These are phyloP conservation scores for Amblyjoppa proteus DNA, from an alignment of 2,888 invertebrate genomes.

Conservation along the genomic window DNA sequence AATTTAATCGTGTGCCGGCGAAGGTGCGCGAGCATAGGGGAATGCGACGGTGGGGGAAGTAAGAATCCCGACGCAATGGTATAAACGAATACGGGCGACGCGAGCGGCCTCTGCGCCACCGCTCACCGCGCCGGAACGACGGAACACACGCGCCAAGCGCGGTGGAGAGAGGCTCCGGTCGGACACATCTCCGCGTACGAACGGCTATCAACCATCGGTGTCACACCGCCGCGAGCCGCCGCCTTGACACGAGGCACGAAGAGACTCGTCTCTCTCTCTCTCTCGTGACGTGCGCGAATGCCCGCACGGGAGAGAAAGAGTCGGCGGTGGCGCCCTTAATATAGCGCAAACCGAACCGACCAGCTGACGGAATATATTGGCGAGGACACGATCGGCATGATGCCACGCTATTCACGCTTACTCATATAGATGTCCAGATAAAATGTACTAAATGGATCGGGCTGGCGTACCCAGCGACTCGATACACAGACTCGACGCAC, in stretches of 20 bases:
- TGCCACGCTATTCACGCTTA: not conserved
- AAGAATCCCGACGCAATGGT: not conserved
- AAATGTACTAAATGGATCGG: not conserved
- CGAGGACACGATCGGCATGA: not conserved
- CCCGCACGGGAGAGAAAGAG: conserved; percentile 7
- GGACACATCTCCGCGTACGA: conserved; percentile 16
- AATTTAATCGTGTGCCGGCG: conserved; percentile 53
- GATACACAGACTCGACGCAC: not conserved
- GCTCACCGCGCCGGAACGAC: not conserved
- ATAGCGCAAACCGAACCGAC: not conserved
- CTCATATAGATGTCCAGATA: not conserved
- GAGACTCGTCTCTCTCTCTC: not conserved
- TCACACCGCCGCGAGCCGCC: conserved; percentile 7
- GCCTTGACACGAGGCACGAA: not conserved
- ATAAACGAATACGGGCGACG: conserved; percentile 9
- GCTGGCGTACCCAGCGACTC: not conserved
- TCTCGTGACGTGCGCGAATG: not conserved
- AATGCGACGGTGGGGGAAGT: conserved; percentile 16
- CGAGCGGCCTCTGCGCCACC: conserved; percentile 3
- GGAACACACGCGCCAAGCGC: conserved; percentile 12
- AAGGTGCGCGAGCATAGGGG: conserved; percentile 43
- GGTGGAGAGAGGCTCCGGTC: not conserved
- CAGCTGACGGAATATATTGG: not conserved
- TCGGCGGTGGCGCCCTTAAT: not conserved
- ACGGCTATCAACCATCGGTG: not conserved